Conservation (phyloP, 2,113 vertebrate genomes). For the Coryphaenoides rupestris region DNA sequence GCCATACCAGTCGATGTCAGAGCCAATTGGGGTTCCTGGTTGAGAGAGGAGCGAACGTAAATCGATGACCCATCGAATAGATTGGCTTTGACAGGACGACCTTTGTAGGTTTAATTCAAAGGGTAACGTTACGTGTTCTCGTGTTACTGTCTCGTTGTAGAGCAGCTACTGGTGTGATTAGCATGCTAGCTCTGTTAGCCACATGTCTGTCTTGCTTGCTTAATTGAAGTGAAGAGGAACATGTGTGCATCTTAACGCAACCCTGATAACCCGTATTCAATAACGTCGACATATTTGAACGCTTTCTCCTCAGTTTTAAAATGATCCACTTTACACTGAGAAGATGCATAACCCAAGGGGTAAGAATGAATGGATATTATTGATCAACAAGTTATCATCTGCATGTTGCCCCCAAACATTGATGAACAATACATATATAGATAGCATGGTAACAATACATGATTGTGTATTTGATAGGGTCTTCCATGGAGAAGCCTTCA, state of each 20-base stretch:
- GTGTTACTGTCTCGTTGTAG: too few species aligned
- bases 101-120: not conserved
- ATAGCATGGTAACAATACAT: too few species aligned
- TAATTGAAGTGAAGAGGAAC: too few species aligned
- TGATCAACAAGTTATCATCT: not conserved
- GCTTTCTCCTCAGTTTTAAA: slow-evolving; percentile 38
- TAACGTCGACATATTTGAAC: not conserved
- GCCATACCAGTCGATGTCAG: slow-evolving; percentile 50
- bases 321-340: slow-evolving; percentile 47
- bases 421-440: not conserved
- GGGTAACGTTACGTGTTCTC: too few species aligned
- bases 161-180: too few species aligned
- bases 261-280: too few species aligned
- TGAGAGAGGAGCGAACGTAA: slow-evolving; percentile 18
- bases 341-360: slow-evolving; percentile 36
- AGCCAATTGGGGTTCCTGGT: slow-evolving; percentile 1
- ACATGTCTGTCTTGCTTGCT: too few species aligned
- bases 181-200: too few species aligned
- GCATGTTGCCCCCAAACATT: not conserved
- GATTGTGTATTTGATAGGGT: slow-evolving; percentile 40
- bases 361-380: slow-evolving; percentile 35
- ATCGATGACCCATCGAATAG: slow-evolving; percentile 10
- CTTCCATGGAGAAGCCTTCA: slow-evolving; percentile 41
- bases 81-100: not conserved
- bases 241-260: too few species aligned